phyloP scores from a whole-genome alignment of 2,888 invertebrate species.

The Acheta domesticus region DNA sequence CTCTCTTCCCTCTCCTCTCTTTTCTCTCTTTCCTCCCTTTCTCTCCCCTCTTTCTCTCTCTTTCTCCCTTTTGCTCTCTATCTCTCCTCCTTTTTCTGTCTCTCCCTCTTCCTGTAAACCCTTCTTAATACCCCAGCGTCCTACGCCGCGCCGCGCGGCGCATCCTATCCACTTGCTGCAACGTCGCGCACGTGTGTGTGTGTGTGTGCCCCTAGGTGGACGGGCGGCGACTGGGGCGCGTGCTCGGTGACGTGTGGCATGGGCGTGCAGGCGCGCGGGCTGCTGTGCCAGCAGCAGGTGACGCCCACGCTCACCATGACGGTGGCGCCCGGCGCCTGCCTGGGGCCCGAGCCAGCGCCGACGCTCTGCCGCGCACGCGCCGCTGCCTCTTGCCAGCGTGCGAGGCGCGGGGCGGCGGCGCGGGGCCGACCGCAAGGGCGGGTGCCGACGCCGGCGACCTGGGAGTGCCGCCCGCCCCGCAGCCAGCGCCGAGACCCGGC shows the following conservation, averaged over 20 bases:
- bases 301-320: slow-evolving; percentile 54
- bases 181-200: no score
- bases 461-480: slow-evolving; percentile 38
- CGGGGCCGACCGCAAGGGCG: not conserved
- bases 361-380: slow-evolving; percentile 49
- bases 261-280: slow-evolving; percentile 67
- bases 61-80: no score
- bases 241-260: slow-evolving; percentile 75
- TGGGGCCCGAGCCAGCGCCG: slow-evolving; percentile 47
- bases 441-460: not conserved
- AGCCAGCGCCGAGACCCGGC: not conserved
- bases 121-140: not conserved
- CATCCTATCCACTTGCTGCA: not conserved
- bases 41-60: no score
- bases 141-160: no score
- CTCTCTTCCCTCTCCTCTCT: no score
- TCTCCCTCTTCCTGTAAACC: not conserved
- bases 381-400: slow-evolving; percentile 49
- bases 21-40: no score
- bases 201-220: slow-evolving; percentile 64
- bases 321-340: slow-evolving; percentile 62
- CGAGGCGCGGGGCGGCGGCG: slow-evolving; percentile 18
- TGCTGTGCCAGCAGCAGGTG: slow-evolving; percentile 69
- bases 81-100: no score
- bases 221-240: slow-evolving; percentile 71